Base-by-base conservation (phyloP, 1,140 invertebrate genomes). In the Helicoverpa zea region DNA sequence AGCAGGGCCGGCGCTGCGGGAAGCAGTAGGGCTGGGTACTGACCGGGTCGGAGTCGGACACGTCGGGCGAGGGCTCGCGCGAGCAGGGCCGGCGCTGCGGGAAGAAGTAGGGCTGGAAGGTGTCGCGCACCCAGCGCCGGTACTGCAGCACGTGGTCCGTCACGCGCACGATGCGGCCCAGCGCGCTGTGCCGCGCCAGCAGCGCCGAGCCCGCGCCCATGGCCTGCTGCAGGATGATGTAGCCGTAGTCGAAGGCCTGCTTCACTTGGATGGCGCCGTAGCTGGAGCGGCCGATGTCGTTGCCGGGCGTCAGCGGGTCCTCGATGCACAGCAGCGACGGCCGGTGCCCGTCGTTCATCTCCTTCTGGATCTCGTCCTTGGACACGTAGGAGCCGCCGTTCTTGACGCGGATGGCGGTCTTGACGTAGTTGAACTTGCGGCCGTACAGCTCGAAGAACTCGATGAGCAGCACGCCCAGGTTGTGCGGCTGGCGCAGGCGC, bases 381-480 rank as follows among this genome's bases (percentile, higher is more conserved):
- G 98, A 97, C 89, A 99, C 97, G 94, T 99, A 99, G 80, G 97
- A 96, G 66, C 99, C 99, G 56, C 98, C 98, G 92, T 98, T 98
- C 94, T 98, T 99, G 77, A 99, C 97, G 66, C 98, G 96, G 88
- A 99, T 99, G 4, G 94, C 99, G 84, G 98, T 98, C 89, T 98
- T 98, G 84, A 99, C 97, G 91, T 99, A 99, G 95, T 99, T 99
- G 94, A 99, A 99, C 91, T 99, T 98, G 79, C 98, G 96, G 29
- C 99, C 99, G 94, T 99, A 99, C 43, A 99, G 95, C 95, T 99
- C 99, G 92, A 99, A 98, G 96, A 99, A 99, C 96, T 99, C 98
- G 80, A 99, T 98, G 79, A 99, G 96, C 82, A 99, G 95, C 75
- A 99, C 98, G 80, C 99, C 99, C 49, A 99, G 95, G 96, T 99